Evolutionary conservation across 2,888 invertebrate species (phyloP).

Genomic region (Conomelus anceps): DNA sequence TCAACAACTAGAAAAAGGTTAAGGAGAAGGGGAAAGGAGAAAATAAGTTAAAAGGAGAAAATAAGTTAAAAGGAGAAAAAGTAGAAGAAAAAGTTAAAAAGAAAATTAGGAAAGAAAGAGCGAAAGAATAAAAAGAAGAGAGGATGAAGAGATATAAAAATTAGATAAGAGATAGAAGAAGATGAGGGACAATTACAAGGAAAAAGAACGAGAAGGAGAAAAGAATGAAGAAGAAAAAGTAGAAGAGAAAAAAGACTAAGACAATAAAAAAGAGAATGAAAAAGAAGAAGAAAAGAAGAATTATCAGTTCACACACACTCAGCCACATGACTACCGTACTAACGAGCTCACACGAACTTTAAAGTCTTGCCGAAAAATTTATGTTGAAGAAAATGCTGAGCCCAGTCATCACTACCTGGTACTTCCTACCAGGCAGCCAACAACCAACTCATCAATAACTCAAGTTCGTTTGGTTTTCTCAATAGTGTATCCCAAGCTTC

Average conservation of each 20-base stretch:
- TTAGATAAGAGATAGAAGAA: not conserved
- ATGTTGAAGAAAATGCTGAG: not conserved
- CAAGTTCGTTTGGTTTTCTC: not conserved
- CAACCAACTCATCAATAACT: not conserved
- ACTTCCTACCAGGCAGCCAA: not conserved
- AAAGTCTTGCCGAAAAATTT: not conserved
- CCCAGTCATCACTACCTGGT: not conserved
- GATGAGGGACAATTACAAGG: not conserved
- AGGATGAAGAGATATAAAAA: not conserved
- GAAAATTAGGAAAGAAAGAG: not conserved
- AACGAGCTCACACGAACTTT: not conserved
- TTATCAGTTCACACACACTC: not conserved
- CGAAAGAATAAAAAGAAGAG: not conserved
- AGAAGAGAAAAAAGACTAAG: not conserved
- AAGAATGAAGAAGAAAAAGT: not conserved
- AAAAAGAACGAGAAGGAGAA: too few species aligned
- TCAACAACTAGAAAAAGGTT: too few species aligned
- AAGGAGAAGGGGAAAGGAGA: not conserved
- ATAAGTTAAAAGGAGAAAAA: not conserved
- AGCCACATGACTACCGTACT: not conserved
- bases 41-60: not conserved
- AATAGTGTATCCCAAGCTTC: too few species aligned
- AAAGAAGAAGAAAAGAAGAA: not conserved
- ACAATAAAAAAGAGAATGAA: not conserved
- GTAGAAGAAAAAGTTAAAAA: not conserved